These are phyloP conservation scores for zebrafish (Danio rerio) DNA, from an alignment of 2,113 vertebrate genomes.

Conservation along the genomic window GRCz12tu NC_133180.1:37250001-37250500, in stretches of 20 bases:
- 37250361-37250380: conserved; percentile 38
- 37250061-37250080: conserved; percentile 41
- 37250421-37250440: conserved; percentile 36
- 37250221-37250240: neutral
- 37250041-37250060: conserved; percentile 30
- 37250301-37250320: neutral
- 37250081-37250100: conserved; percentile 45
- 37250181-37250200: conserved; percentile 29
- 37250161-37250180: conserved; percentile 16
- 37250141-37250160: conserved; percentile 20
- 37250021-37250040: conserved; percentile 39
- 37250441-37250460: conserved; percentile 31
- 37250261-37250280: neutral
- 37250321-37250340: conserved; percentile 32
- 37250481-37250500: conserved; percentile 31
- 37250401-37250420: conserved; percentile 36
- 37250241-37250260: conserved; percentile 25
- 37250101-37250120: conserved; percentile 34
- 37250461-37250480: conserved; percentile 24
- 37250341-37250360: conserved; percentile 33
- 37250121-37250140: neutral
- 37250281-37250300: conserved; percentile 16
- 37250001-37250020: conserved; percentile 9
- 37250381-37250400: conserved; percentile 42
- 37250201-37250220: neutral